Base-by-base conservation (phyloP, 64 coral and sea anemone genomes). In the Pachyseris speciosa region DNA sequence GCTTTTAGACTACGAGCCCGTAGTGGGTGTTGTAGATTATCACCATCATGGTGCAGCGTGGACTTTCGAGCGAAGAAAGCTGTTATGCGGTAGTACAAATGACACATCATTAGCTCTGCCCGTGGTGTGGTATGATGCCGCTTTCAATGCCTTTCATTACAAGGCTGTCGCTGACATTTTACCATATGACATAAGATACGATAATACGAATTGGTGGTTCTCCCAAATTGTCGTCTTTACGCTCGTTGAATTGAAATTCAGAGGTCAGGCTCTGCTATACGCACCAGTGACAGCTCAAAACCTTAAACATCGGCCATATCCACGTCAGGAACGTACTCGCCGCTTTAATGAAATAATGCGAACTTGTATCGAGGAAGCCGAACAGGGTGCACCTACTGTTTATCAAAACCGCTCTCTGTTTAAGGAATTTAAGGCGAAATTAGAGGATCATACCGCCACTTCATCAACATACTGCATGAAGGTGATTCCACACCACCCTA, bases 1-100 rank as follows among this genome's bases (percentile, higher is more conserved):
- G 55, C 80, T 84, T 61, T 41, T 84, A 12, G 55, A 45, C 24
- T 84, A 64, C 13, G 57, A 64, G 37, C 80, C 80, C 19, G 80
- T 33, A 1, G 63, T 84, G 4, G 80, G 55, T 9, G 80, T 84
- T 42, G 55, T 44, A 5, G 63, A 61, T 58, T 84, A 84, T 9
- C 0, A n/a, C 7, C 0, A 2, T 1, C 2, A 0, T 5, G 22
- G 31, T 5, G 55, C 24, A 44, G 34, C 10, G 32, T 13, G 30
- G 0, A 41, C 0, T 7, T 6, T 64, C 39, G 5, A 9, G 13
- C 39, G 40, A n/a, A 67, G 9, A 12, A 31, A 33, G 12, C 5
- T 1, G 2, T 39, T 39, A 20, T 84, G 80, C 30, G 55, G 36
- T 16, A 15, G 25, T 22, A 6, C 3, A 10, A 80, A 84, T 9